Conservation (phyloP, 2,797 vertebrate species). For the Momotus momota region DNA sequence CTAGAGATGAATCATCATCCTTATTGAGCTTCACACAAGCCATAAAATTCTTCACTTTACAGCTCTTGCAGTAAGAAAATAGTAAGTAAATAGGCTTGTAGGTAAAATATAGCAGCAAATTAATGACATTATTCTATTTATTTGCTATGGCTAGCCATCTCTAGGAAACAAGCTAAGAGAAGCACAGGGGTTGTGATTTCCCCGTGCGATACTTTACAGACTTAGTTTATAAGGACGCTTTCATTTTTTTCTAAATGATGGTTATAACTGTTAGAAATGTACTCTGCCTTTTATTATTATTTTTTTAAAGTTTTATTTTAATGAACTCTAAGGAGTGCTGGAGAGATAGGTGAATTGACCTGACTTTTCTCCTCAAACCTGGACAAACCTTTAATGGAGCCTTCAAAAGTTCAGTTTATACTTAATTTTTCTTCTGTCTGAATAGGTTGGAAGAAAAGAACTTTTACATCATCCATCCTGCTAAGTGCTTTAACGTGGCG, state of each 20-base stretch:
- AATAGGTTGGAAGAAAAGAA: background rate
- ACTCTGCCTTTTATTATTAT: background rate
- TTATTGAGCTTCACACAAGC: constrained; percentile 15
- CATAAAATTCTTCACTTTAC: constrained; percentile 47
- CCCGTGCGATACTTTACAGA: background rate
- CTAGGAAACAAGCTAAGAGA: background rate
- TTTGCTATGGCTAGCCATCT: background rate
- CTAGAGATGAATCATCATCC: constrained; percentile 44
- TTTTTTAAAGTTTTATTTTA: background rate
- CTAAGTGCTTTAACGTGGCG: background rate
- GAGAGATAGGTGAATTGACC: background rate
- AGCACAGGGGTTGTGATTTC: background rate
- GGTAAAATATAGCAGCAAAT: constrained; percentile 40
- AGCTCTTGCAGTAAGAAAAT: constrained; percentile 58
- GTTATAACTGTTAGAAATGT: background rate
- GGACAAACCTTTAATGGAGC: background rate
- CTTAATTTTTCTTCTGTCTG: background rate
- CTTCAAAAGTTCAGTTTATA: background rate
- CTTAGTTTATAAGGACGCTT: background rate
- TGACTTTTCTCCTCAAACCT: background rate
- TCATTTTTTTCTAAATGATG: background rate
- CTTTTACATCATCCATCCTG: background rate
- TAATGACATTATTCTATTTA: constrained; percentile 6
- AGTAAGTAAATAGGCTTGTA: constrained; percentile 27
- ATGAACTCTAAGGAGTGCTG: background rate